Evolutionary conservation across 2,113 vertebrate genomes (phyloP).

Genomic region (Ammodytes marinus): DNA sequence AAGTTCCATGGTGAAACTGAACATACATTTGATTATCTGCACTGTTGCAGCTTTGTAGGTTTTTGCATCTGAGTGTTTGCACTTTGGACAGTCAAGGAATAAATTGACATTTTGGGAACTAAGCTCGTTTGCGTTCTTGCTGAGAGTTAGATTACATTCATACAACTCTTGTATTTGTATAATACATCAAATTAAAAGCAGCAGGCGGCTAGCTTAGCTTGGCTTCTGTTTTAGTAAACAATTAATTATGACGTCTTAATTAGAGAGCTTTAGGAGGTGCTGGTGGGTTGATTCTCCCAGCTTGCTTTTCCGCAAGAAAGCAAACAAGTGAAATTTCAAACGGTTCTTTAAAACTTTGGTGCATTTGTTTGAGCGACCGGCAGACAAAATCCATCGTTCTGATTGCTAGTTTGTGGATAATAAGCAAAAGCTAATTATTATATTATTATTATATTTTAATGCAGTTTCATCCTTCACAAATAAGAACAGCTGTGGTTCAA

Average conservation of each 20-base stretch:
- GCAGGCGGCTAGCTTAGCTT: background rate
- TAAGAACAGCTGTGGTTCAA: background rate
- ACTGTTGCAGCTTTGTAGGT: background rate
- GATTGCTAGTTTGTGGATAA: constrained; percentile 2
- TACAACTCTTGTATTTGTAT: background rate
- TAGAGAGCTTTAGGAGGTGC: background rate
- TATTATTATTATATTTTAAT: background rate
- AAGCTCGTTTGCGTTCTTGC: background rate
- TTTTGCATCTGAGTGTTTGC: background rate
- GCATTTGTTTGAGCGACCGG: background rate
- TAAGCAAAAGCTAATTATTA: background rate
- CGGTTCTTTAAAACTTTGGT: background rate
- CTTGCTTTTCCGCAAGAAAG: too few species aligned
- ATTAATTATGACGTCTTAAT: background rate
- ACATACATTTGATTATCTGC: background rate
- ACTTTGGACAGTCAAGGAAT: background rate
- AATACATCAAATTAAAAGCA: background rate
- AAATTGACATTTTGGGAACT: background rate
- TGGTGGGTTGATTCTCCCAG: background rate
- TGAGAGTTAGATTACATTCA: constrained; percentile 3
- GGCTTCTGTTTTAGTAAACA: constrained; percentile 1
- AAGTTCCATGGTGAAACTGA: background rate
- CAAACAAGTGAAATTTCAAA: background rate
- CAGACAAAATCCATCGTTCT: background rate
- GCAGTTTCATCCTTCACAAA: background rate